Base-by-base conservation (phyloP, 2,113 vertebrate species). In the Cichladusa arquata region DNA sequence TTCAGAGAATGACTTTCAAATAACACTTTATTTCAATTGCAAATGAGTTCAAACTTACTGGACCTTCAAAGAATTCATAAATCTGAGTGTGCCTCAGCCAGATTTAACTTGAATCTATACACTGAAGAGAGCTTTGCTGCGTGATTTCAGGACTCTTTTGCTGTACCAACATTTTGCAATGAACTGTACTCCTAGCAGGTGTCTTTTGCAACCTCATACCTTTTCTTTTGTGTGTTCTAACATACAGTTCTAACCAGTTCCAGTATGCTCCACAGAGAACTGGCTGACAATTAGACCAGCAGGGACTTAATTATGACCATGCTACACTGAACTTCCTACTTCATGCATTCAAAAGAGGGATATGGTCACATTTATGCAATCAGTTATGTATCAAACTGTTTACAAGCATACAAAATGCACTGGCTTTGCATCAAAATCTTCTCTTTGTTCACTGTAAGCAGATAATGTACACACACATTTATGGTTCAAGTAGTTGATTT, bases 21-120 rank as follows among this genome's bases (percentile, higher is more conserved):
- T 73, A 93, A 87, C 77, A 95, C 56, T 92, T 95, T 69, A 93
- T 95, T 95, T 89, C 45, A 89, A 91, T 82, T 96, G 83, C 40
- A 93, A 96, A 96, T 97, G 83, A 88, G 47, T 96, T 94, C 74
- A 83, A 82, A 81, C 65, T 93, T 91, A 81, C 38, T 56, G 86
- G 54, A 82, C 66, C 70, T 87, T 87, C 66, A 81, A 87, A 91
- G 77, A 89, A 95, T 91, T 95, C 61, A 96, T 93, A 94, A 96
- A 83, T 87, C 57, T 93, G 45, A 58, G 7, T 19, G 12, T 42
- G 12, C 26, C 38, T 77, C 57, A 54, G 31, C 54, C 4, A 11
- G 22, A n/a, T 91, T 96, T 87, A 81, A 71, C 65, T 53, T 65
- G 31, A 74, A 89, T 72, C 25, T 71, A 42, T 0, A 0, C 50